A percentile compares a stretch with the other conserved stretches of the same genome.
Evolutionary conservation across 2,113 vertebrate genomes (phyloP).

Genomic region (Sander vitreus): DNA sequence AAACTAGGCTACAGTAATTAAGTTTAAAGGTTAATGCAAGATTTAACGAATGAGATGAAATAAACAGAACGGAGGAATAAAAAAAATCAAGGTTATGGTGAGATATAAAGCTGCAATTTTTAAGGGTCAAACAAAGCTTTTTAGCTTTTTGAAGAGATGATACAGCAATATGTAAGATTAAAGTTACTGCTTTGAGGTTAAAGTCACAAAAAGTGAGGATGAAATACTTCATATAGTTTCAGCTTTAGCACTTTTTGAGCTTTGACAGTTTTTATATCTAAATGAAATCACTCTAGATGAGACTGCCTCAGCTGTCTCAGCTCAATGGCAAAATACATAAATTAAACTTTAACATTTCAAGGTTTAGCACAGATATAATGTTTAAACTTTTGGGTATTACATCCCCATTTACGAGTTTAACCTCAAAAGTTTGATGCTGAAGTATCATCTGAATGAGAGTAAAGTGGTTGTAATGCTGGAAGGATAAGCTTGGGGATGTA

Average conservation of each 20-base stretch:
- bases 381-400: neutral
- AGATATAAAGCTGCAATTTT: neutral
- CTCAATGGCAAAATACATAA: neutral
- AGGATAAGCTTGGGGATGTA: neutral
- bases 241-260: neutral
- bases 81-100: neutral
- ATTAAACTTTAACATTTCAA: neutral
- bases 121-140: neutral
- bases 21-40: neutral
- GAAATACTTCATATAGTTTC: neutral
- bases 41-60: neutral
- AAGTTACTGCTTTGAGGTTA: neutral
- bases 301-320: neutral
- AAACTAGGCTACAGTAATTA: neutral
- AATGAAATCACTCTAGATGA: neutral
- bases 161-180: neutral
- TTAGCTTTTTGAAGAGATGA: neutral
- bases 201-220: neutral
- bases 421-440: neutral
- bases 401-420: constrained; percentile 6
- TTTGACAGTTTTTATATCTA: neutral
- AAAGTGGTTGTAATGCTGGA: neutral
- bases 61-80: neutral
- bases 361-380: neutral
- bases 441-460: neutral